Conservation (phyloP, 2,113 vertebrate genomes). For the Coracopsis vasa region DNA sequence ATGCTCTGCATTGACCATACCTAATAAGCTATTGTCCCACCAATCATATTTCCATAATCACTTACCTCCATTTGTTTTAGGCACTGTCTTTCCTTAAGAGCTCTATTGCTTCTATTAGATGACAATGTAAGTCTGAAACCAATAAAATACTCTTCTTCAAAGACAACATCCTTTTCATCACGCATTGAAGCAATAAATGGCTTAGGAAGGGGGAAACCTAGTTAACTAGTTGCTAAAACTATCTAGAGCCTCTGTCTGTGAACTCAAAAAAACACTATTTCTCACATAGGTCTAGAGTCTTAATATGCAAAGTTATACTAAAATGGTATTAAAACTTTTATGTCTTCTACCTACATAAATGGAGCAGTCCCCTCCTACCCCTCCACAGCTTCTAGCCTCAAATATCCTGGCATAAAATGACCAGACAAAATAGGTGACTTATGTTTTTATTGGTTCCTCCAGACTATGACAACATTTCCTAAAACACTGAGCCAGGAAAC, state of each 20-base stretch:
- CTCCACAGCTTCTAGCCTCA: background rate
- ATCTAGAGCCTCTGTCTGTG: background rate
- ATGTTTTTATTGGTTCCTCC: slow-evolving; percentile 80
- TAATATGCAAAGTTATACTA: background rate
- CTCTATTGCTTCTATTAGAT: background rate
- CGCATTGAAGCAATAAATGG: background rate
- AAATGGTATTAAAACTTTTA: background rate
- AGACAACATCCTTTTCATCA: background rate
- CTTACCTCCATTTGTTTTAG: background rate
- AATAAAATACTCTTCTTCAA: background rate
- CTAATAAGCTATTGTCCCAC: background rate
- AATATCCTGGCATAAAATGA: slow-evolving; percentile 65
- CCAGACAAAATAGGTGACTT: slow-evolving; percentile 76
- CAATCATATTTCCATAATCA: background rate
- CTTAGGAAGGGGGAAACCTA: background rate
- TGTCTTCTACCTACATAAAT: background rate
- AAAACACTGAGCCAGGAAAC: slow-evolving; percentile 74
- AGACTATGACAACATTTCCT: slow-evolving; percentile 79
- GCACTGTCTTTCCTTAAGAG: background rate
- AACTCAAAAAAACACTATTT: background rate
- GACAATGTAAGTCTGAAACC: background rate
- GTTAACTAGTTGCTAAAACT: background rate
- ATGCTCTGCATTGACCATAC: background rate
- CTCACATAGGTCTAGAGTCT: background rate
- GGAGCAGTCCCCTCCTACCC: background rate